A percentile compares a stretch with the other conserved stretches of the same genome.
Evolutionary conservation across 2,888 invertebrate species (phyloP).

Genomic region (Diaphora mendica): DNA sequence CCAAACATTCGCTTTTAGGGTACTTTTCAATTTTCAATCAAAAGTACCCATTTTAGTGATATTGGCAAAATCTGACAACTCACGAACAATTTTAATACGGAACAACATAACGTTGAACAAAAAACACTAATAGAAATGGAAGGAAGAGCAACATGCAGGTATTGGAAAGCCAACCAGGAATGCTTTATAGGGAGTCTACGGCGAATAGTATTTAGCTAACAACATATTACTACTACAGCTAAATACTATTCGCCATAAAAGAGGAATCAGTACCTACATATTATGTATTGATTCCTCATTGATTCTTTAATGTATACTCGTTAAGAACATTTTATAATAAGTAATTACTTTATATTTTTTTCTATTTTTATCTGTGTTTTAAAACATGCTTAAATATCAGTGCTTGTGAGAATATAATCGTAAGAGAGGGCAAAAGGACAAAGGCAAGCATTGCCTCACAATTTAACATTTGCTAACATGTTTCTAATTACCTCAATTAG

Average conservation of each 20-base stretch:
- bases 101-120: slow-evolving; percentile 48
- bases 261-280: too few relatives aligned
- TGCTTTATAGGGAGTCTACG: slow-evolving; percentile 64
- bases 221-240: too few relatives aligned
- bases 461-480: slow-evolving; percentile 69
- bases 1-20: slow-evolving; percentile 67
- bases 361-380: slow-evolving; percentile 33
- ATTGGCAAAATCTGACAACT: slow-evolving; percentile 63
- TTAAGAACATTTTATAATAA: slow-evolving; percentile 63
- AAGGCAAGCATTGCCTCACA: slow-evolving; percentile 55
- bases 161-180: slow-evolving; percentile 68
- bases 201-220: slow-evolving; percentile 77
- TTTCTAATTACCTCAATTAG: slow-evolving; percentile 82
- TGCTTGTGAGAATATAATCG: slow-evolving; percentile 32
- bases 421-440: slow-evolving; percentile 43
- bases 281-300: slow-evolving; percentile 64
- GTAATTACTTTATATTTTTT: slow-evolving; percentile 37
- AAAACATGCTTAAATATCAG: slow-evolving; percentile 30
- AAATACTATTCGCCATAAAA: too few relatives aligned
- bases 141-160: slow-evolving; percentile 63
- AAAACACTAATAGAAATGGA: too few relatives aligned
- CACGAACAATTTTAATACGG: slow-evolving; percentile 49
- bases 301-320: slow-evolving; percentile 69
- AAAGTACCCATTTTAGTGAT: slow-evolving; percentile 58
- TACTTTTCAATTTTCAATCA: slow-evolving; percentile 69